phyloP scores from a whole-genome alignment of 2,797 vertebrate genomes.

The Martes flavigula region DNA sequence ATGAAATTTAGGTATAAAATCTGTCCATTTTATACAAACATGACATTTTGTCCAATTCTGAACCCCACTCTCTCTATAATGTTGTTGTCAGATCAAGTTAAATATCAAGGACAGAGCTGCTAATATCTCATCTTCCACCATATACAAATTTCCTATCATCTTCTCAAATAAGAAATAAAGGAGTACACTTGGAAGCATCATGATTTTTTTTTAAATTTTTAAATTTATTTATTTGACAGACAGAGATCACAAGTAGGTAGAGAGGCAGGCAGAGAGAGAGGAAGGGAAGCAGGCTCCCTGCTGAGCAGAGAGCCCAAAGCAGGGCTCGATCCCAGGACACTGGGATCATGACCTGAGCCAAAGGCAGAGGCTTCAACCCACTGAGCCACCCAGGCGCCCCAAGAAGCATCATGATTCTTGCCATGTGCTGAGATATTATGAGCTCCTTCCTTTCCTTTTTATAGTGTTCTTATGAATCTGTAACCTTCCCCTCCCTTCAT shows the following conservation, averaged over 20 bases:
- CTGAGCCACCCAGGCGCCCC: too few relatives aligned
- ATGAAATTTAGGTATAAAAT: not conserved
- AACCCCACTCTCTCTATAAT: not conserved
- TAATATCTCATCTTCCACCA: not conserved
- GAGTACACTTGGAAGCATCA: not conserved
- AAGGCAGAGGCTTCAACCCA: too few relatives aligned
- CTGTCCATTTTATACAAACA: conserved; percentile 13
- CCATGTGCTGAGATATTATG: not conserved
- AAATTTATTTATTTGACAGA: too few relatives aligned
- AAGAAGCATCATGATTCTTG: too few relatives aligned
- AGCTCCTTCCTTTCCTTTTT: not conserved
- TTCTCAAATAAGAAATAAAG: not conserved
- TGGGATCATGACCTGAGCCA: too few relatives aligned
- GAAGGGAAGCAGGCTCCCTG: too few relatives aligned
- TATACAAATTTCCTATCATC: not conserved
- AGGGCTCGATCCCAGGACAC: too few relatives aligned
- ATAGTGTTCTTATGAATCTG: not conserved
- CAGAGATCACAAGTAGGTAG: too few relatives aligned
- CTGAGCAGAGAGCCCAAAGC: too few relatives aligned
- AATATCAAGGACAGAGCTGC: not conserved
- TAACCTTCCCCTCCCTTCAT: not conserved
- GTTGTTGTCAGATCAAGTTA: not conserved
- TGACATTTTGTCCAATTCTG: conserved; percentile 15
- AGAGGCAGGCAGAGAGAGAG: too few relatives aligned
- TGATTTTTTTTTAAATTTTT: not conserved